phyloP scores from a whole-genome alignment of 2,797 vertebrate genomes.

The Anolis apletophallus region DNA sequence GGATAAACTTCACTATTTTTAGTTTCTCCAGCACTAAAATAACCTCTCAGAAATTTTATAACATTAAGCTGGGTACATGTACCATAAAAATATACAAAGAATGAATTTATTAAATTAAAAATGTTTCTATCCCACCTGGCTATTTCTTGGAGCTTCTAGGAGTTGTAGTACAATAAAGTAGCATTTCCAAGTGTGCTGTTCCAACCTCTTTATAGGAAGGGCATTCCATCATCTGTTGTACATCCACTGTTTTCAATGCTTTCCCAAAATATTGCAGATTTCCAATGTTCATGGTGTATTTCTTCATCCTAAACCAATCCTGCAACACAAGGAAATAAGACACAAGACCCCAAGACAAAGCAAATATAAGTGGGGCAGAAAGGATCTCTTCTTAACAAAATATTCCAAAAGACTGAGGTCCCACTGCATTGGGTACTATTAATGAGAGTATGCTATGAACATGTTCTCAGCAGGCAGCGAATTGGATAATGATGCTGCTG shows the following conservation, averaged over 20 bases:
- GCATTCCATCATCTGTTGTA: neutral
- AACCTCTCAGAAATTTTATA: neutral
- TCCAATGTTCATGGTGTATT: neutral
- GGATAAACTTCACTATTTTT: neutral
- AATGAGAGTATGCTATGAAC: slow-evolving; percentile 42
- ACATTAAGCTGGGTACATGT: neutral
- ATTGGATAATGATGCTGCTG: slow-evolving; percentile 7
- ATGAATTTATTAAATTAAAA: neutral
- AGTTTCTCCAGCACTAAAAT: neutral
- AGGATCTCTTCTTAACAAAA: slow-evolving; percentile 18
- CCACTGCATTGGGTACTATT: slow-evolving; percentile 15
- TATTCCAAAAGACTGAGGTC: slow-evolving; percentile 48
- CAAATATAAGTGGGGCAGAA: slow-evolving; percentile 8
- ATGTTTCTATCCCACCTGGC: too few species aligned
- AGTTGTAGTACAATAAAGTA: neutral
- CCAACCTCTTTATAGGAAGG: neutral
- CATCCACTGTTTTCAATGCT: neutral
- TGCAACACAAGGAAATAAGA: slow-evolving; percentile 7
- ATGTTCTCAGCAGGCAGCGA: slow-evolving; percentile 47
- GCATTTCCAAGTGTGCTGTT: neutral
- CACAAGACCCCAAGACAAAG: slow-evolving; percentile 22
- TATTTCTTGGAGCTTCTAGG: too few species aligned
- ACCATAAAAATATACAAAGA: neutral
- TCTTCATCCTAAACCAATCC: slow-evolving; percentile 19
- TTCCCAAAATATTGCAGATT: slow-evolving; percentile 13